A percentile compares a stretch with the other conserved stretches of the same genome.
phyloP scores from a whole-genome alignment of 2,888 invertebrate genomes.

The Tupiocoris notatus region DNA sequence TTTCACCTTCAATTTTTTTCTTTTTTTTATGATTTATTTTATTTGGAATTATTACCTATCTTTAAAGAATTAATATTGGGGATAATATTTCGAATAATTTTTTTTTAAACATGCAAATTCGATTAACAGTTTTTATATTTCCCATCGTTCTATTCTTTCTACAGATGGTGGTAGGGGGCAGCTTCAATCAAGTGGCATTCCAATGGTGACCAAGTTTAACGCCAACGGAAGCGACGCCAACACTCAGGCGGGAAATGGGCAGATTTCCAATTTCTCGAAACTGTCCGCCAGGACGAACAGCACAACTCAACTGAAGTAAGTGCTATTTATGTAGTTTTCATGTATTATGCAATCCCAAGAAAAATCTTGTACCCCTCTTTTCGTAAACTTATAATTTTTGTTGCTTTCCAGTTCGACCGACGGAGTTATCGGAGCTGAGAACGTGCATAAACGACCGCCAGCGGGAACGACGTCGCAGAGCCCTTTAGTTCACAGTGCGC shows the following conservation, averaged over 20 bases:
- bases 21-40: too few species aligned
- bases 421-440: constrained; percentile 33
- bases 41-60: too few species aligned
- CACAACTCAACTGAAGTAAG: constrained; percentile 28
- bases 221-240: constrained; percentile 22
- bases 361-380: too few species aligned
- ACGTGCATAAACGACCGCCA: constrained; percentile 40
- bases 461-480: constrained; percentile 20
- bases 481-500: constrained; percentile 41
- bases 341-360: too few species aligned
- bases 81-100: too few species aligned
- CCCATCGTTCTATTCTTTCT: too few species aligned
- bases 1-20: background rate
- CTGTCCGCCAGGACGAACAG: constrained; percentile 21
- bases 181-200: constrained; percentile 38
- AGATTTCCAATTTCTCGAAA: constrained; percentile 25
- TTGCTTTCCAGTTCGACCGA: constrained; percentile 11
- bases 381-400: too few species aligned
- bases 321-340: too few species aligned
- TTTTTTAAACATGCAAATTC: too few species aligned
- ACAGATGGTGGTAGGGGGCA: constrained; percentile 42
- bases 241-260: background rate
- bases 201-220: constrained; percentile 18
- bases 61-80: too few species aligned
- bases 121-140: too few species aligned